Base-by-base conservation (phyloP, 2,113 vertebrate genomes). In the Rutilus rutilus region DNA sequence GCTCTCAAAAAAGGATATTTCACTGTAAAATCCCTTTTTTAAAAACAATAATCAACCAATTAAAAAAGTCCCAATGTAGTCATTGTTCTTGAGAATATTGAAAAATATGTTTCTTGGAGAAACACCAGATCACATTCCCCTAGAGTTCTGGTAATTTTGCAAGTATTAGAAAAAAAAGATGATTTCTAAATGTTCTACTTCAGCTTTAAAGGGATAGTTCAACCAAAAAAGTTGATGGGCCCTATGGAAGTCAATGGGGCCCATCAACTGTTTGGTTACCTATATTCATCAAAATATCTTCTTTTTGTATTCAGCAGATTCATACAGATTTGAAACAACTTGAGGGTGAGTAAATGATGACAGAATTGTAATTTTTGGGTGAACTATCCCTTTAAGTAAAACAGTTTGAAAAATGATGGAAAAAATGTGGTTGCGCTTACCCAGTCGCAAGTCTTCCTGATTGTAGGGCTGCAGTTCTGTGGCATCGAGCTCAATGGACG, bases 401-500 rank as follows among this genome's bases (percentile, higher is more conserved):
- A 57, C 19, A 57, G 19, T 57, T 57, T 8, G 57, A 81, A 25
- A 65, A 59, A 25, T 73, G 2, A 54, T 42, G 81, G 81, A 83
- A 83, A 52, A 81, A 71, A 59, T 79, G 77, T 39, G 69, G 54
- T 71, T 23, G 30, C 33, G 15, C 91, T 77, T 92, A 99, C 97
- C 97, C 92, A 97, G 95, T 62, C 91, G 95, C 90, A 97, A 91
- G 57, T 96, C 93, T 76, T 97, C 96, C 9, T 93, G 95, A 94
- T 87, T 95, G 86, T 92, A 94, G 39, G 90, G 84, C 86, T 92
- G 92, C 90, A 96, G 89, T 87, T 97, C 96, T 74, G 95, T 94
- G 0, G 93, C 90, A 71, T 95, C 93, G 36, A 95, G 87, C 50
- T 95, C 88, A 30, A 96, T 91, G 77, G 97, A 96, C 8, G 92